Conservation (phyloP, 2,797 vertebrate genomes). For the Valencia hispanica region DNA sequence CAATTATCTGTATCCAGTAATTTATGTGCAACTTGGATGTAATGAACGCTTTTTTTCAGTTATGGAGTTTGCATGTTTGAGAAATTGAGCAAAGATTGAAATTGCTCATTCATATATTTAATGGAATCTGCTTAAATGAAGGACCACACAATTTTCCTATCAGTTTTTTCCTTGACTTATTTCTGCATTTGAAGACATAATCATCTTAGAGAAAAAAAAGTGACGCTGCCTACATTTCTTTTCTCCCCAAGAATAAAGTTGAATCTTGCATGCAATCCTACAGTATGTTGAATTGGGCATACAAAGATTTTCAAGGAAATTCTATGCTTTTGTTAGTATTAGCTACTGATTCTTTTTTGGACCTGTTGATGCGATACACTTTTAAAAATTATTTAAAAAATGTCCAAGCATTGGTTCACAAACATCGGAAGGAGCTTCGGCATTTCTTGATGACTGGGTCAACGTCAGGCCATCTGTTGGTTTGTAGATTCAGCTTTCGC, state of each 20-base stretch:
- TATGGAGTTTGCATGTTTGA: constrained; percentile 6
- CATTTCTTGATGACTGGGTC: too few species aligned
- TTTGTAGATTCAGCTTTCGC: too few species aligned
- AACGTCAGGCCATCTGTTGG: too few species aligned
- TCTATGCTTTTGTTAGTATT: too few species aligned
- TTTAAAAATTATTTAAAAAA: too few species aligned
- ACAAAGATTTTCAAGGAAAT: too few species aligned
- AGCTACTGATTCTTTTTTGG: too few species aligned
- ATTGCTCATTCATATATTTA: constrained; percentile 11
- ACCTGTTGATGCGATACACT: too few species aligned
- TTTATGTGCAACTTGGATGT: constrained; percentile 30
- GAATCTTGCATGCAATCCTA: background rate
- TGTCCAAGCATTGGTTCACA: too few species aligned
- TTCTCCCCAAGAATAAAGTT: background rate
- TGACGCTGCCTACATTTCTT: background rate
- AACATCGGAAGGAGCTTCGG: too few species aligned
- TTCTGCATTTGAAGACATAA: background rate
- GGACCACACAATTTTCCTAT: background rate
- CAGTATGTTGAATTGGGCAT: background rate
- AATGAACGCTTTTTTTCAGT: constrained; percentile 38
- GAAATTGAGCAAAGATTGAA: constrained; percentile 12
- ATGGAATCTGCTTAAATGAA: background rate
- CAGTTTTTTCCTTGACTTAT: background rate
- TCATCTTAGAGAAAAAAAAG: background rate
- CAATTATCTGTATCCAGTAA: constrained; percentile 53